Percentiles rank a stretch among this genome's conserved stretches.
Conservation (phyloP, 2,797 vertebrate genomes). For the Manis javanica region DNA sequence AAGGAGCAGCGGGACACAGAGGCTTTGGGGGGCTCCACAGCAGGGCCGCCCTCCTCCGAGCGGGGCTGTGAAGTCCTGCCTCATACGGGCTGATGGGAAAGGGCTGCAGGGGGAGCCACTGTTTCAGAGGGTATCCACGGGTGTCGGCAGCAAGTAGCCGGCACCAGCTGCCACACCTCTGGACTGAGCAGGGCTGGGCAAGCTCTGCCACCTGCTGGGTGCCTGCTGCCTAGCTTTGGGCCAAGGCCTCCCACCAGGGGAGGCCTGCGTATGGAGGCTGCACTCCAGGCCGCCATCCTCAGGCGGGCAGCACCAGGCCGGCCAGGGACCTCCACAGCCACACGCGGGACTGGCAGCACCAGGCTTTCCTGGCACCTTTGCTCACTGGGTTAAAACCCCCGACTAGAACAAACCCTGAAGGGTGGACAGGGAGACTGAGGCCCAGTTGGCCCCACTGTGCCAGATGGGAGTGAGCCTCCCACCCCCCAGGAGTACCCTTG, state of each 20-base stretch:
- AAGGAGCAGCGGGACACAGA: not conserved
- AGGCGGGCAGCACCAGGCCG: not conserved
- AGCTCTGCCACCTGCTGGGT: not conserved
- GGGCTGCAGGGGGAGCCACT: not conserved
- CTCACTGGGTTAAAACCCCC: not conserved
- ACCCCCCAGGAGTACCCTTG: fast-evolving
- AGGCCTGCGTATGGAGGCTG: not conserved
- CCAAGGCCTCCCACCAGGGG: not conserved
- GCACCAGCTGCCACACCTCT: not conserved
- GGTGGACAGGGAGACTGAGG: not conserved
- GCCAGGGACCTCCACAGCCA: not conserved
- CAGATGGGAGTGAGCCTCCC: not conserved
- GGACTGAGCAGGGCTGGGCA: not conserved
- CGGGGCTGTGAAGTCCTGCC: not conserved
- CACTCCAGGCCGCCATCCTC: not conserved
- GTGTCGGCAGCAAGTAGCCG: not conserved
- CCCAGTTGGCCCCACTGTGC: not conserved
- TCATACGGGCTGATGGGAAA: not conserved
- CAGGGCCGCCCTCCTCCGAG: not conserved
- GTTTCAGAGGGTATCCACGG: not conserved
- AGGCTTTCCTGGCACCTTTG: not conserved
- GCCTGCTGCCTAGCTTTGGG: not conserved
- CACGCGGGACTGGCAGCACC: not conserved
- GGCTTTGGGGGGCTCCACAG: not conserved
- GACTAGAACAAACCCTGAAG: not conserved